Conservation (phyloP, 35 echinoderm and acorn worm genomes). For the Hemicentrotus pulcherrimus region DNA sequence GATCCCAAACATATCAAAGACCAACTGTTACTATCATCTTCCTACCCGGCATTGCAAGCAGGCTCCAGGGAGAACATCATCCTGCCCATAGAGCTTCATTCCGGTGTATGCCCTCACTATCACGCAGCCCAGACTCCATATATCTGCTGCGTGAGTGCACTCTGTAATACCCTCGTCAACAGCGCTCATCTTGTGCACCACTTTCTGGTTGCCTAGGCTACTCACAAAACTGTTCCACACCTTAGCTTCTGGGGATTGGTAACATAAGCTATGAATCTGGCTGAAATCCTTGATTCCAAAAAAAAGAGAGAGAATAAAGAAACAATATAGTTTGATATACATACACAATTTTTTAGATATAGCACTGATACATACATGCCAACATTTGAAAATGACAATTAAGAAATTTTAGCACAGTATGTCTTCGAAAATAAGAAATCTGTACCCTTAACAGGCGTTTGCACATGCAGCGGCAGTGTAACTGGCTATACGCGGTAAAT, state of each 20-base stretch:
- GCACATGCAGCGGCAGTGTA: no score
- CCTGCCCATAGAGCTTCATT: constrained; percentile 77
- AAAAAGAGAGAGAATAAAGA: not conserved
- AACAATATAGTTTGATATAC: no score
- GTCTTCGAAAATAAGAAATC: no score
- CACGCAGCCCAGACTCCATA: constrained; percentile 88
- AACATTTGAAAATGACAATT: no score
- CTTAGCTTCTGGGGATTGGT: constrained; percentile 90
- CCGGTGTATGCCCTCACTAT: constrained; percentile 71
- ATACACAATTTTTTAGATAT: no score
- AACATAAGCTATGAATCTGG: constrained; percentile 95
- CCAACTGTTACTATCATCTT: not conserved
- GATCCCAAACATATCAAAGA: no score
- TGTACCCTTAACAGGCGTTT: no score
- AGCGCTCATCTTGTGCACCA: constrained; percentile 52
- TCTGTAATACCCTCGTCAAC: constrained; percentile 57
- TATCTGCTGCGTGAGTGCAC: constrained; percentile 85
- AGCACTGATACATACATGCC: no score
- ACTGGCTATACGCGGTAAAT: no score
- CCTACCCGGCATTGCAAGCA: constrained; percentile 83
- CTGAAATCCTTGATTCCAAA: constrained; percentile 68
- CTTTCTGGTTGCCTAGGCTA: constrained; percentile 50
- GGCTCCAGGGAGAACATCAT: constrained; percentile 79
- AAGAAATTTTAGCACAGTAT: no score
- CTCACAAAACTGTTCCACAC: constrained; percentile 78